Conservation (phyloP, 2,113 vertebrate genomes). For the Neotragus pygmaeus region DNA sequence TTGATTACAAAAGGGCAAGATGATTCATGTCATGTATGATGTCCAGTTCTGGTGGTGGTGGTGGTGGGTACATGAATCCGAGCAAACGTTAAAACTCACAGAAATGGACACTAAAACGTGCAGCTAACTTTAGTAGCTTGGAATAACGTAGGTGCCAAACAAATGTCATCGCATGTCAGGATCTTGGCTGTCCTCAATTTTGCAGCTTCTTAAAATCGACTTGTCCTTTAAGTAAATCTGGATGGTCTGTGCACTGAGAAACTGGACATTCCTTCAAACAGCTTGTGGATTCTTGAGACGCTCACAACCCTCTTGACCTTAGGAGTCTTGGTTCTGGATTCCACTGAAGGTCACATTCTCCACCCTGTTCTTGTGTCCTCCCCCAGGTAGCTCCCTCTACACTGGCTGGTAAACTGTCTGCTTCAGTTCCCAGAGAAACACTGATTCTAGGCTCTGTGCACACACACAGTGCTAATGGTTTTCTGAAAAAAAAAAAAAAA, state of each 20-base stretch:
- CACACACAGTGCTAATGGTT: background rate
- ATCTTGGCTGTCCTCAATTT: background rate
- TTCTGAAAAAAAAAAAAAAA: background rate
- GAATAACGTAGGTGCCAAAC: background rate
- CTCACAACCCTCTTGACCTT: background rate
- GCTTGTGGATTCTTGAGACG: background rate
- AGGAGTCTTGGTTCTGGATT: background rate
- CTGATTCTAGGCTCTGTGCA: background rate
- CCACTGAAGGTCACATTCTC: background rate
- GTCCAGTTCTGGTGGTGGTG: background rate
- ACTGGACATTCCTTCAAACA: background rate
- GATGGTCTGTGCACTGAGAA: background rate
- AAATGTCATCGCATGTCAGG: background rate
- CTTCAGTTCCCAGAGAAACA: background rate
- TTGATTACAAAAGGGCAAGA: background rate
- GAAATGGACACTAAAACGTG: background rate
- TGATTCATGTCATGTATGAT: background rate
- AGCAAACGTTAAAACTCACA: background rate
- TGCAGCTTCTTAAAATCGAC: background rate
- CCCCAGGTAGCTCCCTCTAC: background rate
- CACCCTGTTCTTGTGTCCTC: background rate
- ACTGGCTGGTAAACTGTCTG: background rate
- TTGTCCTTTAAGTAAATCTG: slow-evolving; percentile 6
- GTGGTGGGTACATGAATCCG: background rate
- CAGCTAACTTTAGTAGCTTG: background rate